phyloP scores from a whole-genome alignment of 2,797 vertebrate genomes.

The Diplodus sargus region DNA sequence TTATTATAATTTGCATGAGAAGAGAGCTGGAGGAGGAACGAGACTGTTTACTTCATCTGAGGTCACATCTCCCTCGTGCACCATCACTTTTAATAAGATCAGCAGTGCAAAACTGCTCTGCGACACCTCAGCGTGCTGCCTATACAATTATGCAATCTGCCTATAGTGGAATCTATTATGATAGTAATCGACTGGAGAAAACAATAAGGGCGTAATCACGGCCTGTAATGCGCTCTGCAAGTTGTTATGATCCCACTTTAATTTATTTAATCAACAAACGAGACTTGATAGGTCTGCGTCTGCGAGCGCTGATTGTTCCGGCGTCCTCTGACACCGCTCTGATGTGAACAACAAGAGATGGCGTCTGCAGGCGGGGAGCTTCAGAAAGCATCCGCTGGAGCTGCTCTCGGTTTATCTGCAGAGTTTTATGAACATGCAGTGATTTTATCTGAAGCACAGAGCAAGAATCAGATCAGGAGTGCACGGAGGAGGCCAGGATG shows the following conservation, averaged over 20 bases:
- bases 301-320: constrained; percentile 17
- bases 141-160: constrained; percentile 48
- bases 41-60: background rate
- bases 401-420: constrained; percentile 49
- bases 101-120: background rate
- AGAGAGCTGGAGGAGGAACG: background rate
- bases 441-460: constrained; percentile 61
- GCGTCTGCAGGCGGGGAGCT: constrained; percentile 4
- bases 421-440: constrained; percentile 50
- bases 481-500: constrained; percentile 48
- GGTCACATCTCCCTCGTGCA: background rate
- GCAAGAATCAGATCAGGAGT: constrained; percentile 57
- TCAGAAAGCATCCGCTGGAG: constrained; percentile 34
- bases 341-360: constrained; percentile 28
- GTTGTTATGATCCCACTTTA: constrained; percentile 65
- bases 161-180: constrained; percentile 50
- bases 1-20: background rate
- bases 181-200: constrained; percentile 63
- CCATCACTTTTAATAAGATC: constrained; percentile 30
- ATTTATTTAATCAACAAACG: constrained; percentile 68
- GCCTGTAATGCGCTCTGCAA: constrained; percentile 58
- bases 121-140: constrained; percentile 14
- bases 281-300: constrained; percentile 39
- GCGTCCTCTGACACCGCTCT: constrained; percentile 37
- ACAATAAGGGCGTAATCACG: constrained; percentile 60